phyloP scores from a whole-genome alignment of 1,140 invertebrate species.

The Drosophila ohnishii region DNA sequence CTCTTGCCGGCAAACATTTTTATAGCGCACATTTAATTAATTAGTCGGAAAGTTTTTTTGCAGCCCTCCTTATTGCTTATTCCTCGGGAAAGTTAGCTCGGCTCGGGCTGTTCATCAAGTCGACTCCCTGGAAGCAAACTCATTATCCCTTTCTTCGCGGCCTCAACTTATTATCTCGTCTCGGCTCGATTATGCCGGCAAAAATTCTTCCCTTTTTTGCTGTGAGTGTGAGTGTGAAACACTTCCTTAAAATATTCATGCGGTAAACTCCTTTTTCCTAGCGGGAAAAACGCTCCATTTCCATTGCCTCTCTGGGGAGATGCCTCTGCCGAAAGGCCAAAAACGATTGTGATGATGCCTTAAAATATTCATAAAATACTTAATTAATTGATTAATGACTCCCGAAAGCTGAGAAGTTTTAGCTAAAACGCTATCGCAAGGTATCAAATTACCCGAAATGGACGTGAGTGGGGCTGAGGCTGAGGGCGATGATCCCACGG shows the following conservation, averaged over 20 bases:
- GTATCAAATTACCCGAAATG: constrained; percentile 58
- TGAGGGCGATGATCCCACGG: background rate
- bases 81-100: constrained; percentile 42
- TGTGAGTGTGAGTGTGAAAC: constrained; percentile 6
- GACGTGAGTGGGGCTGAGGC: constrained; percentile 1
- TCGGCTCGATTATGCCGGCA: constrained; percentile 65
- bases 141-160: constrained; percentile 71
- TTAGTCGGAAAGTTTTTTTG: constrained; percentile 75
- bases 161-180: constrained; percentile 69
- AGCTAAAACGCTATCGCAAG: constrained; percentile 52
- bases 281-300: constrained; percentile 6
- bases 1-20: constrained; percentile 61
- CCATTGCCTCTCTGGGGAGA: background rate
- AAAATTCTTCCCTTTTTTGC: constrained; percentile 12
- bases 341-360: constrained; percentile 57
- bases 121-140: constrained; percentile 34
- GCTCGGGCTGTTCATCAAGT: constrained; percentile 56
- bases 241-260: constrained; percentile 73
- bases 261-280: constrained; percentile 45
- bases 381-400: constrained; percentile 81
- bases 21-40: constrained; percentile 81
- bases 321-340: constrained; percentile 9
- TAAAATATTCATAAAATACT: constrained; percentile 79
- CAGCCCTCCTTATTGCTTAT: constrained; percentile 49
- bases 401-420: constrained; percentile 68